phyloP scores from a whole-genome alignment of 1,140 invertebrate species.

The Danaus plexippus region DNA sequence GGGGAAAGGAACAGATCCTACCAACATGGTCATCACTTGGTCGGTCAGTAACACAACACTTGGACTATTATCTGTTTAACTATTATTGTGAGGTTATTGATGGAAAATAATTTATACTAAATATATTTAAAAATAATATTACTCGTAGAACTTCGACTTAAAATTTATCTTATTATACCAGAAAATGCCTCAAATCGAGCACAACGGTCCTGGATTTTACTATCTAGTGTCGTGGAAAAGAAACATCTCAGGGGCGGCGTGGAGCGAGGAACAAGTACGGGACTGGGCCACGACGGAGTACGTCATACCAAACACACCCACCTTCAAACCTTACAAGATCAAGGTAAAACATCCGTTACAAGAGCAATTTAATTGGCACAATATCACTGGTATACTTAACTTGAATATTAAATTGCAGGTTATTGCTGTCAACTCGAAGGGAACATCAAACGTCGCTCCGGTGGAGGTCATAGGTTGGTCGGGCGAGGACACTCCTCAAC shows the following conservation, averaged over 20 bases:
- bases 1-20: conserved; percentile 88
- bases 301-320: conserved; percentile 84
- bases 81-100: too few relatives aligned
- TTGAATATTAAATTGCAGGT: conserved; percentile 68
- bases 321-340: conserved; percentile 91
- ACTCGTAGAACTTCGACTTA: background rate
- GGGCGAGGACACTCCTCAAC: conserved; percentile 91
- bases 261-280: conserved; percentile 80
- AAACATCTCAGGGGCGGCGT: conserved; percentile 82
- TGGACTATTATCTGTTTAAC: too few relatives aligned
- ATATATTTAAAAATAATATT: too few relatives aligned
- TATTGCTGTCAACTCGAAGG: conserved; percentile 90
- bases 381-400: too few relatives aligned
- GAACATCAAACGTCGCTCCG: conserved; percentile 88
- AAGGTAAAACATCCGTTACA: conserved; percentile 64
- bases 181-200: conserved; percentile 96
- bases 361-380: too few relatives aligned
- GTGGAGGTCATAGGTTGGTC: conserved; percentile 91
- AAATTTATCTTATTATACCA: conserved; percentile 34
- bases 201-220: conserved; percentile 94
- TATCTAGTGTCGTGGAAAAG: conserved; percentile 92
- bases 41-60: conserved; percentile 75
- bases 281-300: conserved; percentile 82
- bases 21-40: conserved; percentile 96
- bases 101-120: too few relatives aligned